Base-by-base conservation (phyloP, 2,113 vertebrate genomes). In the Empidonax alnorum region DNA sequence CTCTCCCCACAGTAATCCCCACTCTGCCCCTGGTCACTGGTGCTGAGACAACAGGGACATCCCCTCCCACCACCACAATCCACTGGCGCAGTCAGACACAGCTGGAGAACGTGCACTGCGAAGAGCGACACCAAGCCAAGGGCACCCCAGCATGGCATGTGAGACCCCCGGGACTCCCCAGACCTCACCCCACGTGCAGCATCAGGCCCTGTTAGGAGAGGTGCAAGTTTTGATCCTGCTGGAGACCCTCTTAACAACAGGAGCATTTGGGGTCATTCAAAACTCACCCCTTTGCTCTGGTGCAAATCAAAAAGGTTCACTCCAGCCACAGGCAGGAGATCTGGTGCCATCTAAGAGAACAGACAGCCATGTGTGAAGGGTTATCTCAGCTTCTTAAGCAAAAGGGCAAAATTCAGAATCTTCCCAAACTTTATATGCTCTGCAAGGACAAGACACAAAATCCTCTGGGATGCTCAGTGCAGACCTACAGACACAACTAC, bases 1-100 rank as follows among this genome's bases (percentile, higher is more conserved):
- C 16, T 94, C 33, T 87, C 27, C 58, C 55, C 22, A 0, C 93
- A 98, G 98, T 98, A 92, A 89, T 98, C 18, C 98, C 98, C 6
- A 37, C 96, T 17, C 66, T 93, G 41, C 90, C 97, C 10, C 17
- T 84, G 62, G 81, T 93, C 24, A 47, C 42, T 3, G 50, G 92
- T 0, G 95, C 90, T 3, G 81, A 97, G 59, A 97, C 97, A 2
- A 30, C 66, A 2, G 97, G 95, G 15, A 59, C 53, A 2, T 85
- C 93, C 0, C 56, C 68, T 16, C 72, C 96, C 75, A 75, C 6
- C 84, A 98, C 97, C 35, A 44, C 80, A 56, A 68, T 98, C 35
- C 65, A 21, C 20, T 98, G 98, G 98, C 66, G 41, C 52, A 97
- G 85, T 33, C 92, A 44, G 77, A 97, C 92, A 0, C 39, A 27